Evolutionary conservation across 2,888 invertebrate species (phyloP), one percentile per base, ranked within the genome.

Genomic region (Sarcophaga carnaria): DNA sequence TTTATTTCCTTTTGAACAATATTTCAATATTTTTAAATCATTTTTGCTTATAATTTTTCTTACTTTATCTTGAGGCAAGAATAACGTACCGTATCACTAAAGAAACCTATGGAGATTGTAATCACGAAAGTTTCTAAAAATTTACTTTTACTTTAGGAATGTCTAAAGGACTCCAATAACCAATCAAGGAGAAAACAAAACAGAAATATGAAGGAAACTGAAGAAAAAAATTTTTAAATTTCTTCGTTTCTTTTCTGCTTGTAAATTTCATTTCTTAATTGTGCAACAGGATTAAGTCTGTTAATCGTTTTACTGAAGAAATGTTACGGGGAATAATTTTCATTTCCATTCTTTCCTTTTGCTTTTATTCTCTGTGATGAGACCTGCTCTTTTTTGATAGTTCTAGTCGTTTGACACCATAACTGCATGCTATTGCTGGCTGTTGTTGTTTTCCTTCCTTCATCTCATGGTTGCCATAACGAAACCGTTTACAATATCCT

Each of bases 241-340:
- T 54, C 14, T 54, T 17, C 54, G 2, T 54, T 54, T 47, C 49
- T 45, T 64, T 22, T 14, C 45, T 27, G 37, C 6, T 27, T 59
- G 22, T 64, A 47, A 22, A 62, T 67, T 66, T 69, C 45, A 77
- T 59, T 47, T 54, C 59, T 84, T 84, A 84, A 84, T 87, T 81
- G 77, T 84, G 64, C 69, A 87, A 81, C 83, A 74, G 83, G 80
- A 83, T 86, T 83, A 83, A 54, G 77, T 74, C 63, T 74, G 74
- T 78, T 74, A 72, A 70, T 64, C 71, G 22, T 49, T 72, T 37
- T 82, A 25, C 5, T 14, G 11, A 27, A 66, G 59, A 71, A 66
- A 66, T 60, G 11, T 49, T 77, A 37, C 54, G 0, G 17, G 17
- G 14, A 54, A 54, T 17, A 54, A 54, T 54, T 54, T 54, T 54